These are phyloP conservation scores for Nestor notabilis DNA, from an alignment of 2,113 vertebrate genomes.

Conservation along the genomic window DNA sequence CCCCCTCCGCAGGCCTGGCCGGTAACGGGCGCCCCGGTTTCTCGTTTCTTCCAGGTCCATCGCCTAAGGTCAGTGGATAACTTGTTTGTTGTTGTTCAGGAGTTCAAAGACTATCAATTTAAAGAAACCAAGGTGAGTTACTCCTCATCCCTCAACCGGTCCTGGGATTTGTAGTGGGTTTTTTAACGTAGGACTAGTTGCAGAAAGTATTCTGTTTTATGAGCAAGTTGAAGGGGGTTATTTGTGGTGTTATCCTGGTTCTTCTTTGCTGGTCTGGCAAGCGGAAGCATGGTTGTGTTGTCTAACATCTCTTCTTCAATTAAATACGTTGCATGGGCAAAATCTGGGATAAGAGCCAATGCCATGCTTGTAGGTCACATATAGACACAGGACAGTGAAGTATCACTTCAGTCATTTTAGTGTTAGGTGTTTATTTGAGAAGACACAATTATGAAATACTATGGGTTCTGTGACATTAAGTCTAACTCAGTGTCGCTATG, in stretches of 20 bases:
- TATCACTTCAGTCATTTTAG: neutral
- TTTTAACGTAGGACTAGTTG: neutral
- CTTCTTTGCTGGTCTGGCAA: neutral
- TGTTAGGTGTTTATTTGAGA: neutral
- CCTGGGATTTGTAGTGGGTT: neutral
- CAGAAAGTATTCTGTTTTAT: neutral
- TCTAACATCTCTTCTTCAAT: too few species aligned
- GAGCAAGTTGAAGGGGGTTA: neutral
- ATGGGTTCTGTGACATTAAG: neutral
- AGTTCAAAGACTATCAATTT: conserved; percentile 88
- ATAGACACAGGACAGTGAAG: rapidly evolving
- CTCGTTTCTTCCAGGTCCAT: conserved; percentile 80
- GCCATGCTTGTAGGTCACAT: rapidly evolving
- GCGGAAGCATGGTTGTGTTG: rapidly evolving
- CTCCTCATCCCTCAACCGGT: rapidly evolving
- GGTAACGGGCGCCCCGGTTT: neutral
- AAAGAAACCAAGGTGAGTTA: conserved; percentile 88
- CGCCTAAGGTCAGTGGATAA: conserved; percentile 93
- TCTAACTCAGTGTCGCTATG: neutral
- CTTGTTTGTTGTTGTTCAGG: conserved; percentile 91
- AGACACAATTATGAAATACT: neutral
- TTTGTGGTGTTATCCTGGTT: neutral
- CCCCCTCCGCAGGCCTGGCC: neutral
- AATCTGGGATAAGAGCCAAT: neutral
- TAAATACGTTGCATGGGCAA: neutral